These are phyloP conservation scores for Agapornis roseicollis DNA, from an alignment of 2,113 vertebrate genomes.

Conservation along the genomic window DNA sequence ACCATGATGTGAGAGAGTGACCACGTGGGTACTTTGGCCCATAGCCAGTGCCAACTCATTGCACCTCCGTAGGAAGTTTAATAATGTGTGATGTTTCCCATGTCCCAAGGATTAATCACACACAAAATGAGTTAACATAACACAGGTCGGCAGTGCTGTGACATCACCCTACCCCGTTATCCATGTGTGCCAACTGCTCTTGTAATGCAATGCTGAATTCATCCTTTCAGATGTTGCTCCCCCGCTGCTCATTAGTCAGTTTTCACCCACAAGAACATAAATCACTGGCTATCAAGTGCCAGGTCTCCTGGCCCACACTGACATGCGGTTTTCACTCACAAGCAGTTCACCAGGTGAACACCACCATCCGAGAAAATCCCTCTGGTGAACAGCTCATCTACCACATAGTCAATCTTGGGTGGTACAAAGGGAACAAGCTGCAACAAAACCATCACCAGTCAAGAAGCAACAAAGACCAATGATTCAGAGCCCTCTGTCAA, in stretches of 20 bases:
- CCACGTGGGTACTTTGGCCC: too few species aligned
- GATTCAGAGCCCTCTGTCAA: background rate
- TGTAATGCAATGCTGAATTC: background rate
- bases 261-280: background rate
- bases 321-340: conserved; percentile 74
- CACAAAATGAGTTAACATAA: background rate
- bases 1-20: background rate
- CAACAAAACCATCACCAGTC: background rate
- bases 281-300: too few species aligned
- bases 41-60: background rate
- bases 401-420: background rate
- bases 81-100: background rate
- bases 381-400: conserved; percentile 60
- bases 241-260: background rate
- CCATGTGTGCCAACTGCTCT: rapidly evolving
- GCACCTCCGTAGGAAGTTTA: background rate
- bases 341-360: conserved; percentile 66
- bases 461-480: background rate
- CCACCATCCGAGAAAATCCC: conserved; percentile 78
- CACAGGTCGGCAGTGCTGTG: too few species aligned
- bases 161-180: too few species aligned
- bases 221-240: background rate
- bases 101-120: background rate
- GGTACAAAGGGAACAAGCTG: conserved; percentile 84
- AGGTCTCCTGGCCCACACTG: background rate